These are phyloP conservation scores for Gymnocheta viridis DNA, from an alignment of 2,888 invertebrate species.

Conservation along the genomic window DNA sequence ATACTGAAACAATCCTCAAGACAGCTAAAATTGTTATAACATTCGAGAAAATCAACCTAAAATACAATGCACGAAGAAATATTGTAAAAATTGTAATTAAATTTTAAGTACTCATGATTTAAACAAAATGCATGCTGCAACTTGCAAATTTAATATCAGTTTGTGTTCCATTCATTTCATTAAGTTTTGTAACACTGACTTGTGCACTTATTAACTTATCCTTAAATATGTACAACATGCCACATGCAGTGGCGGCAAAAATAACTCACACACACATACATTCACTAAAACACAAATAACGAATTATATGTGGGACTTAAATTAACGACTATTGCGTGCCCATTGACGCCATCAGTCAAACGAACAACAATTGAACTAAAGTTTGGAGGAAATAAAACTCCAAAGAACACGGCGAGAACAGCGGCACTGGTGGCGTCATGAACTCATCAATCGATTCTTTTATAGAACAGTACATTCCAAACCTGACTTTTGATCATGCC, in stretches of 20 bases:
- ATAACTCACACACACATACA: not conserved
- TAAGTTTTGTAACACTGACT: constrained; percentile 16
- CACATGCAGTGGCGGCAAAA: constrained; percentile 65
- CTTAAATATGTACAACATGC: constrained; percentile 49
- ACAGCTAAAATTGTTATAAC: constrained; percentile 52
- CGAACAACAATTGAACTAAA: not conserved
- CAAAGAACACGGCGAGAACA: constrained; percentile 11
- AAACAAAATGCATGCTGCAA: constrained; percentile 6
- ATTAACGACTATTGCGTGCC: constrained; percentile 63
- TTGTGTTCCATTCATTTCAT: not conserved
- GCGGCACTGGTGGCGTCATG: constrained; percentile 56
- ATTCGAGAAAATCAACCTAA: not conserved
- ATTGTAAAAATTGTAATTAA: constrained; percentile 15
- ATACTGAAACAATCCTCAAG: not conserved
- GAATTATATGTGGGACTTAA: constrained; percentile 47
- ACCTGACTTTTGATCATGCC: constrained; percentile 49
- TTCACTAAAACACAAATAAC: not conserved
- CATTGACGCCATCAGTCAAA: constrained; percentile 63
- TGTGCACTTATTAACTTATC: constrained; percentile 44
- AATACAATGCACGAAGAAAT: constrained; percentile 3
- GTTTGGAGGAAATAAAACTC: not conserved
- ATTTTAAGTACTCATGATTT: constrained; percentile 27
- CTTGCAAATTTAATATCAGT: not conserved
- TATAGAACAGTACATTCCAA: constrained; percentile 9
- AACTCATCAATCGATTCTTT: constrained; percentile 47